Percentiles rank a stretch among this genome's conserved stretches.
phyloP scores from a whole-genome alignment of 2,113 vertebrate genomes.

The Mustela nigripes region DNA sequence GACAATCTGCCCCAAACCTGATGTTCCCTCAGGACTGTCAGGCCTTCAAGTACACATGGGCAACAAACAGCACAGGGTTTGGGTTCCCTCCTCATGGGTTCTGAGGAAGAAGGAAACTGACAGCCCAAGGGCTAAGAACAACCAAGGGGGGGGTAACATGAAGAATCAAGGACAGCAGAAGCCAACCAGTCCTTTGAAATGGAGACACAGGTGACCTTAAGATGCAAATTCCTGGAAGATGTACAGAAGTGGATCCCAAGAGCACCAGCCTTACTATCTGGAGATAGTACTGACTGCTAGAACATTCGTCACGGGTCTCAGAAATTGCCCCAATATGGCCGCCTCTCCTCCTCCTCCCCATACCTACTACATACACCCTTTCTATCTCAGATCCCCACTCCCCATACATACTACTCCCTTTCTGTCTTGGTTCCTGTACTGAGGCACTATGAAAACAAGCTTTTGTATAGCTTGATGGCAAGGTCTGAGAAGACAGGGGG shows the following conservation, averaged over 20 bases:
- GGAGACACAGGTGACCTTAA: neutral
- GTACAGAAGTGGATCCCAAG: neutral
- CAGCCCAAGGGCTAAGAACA: neutral
- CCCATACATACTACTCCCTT: neutral
- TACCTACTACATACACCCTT: no score
- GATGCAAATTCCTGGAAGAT: neutral
- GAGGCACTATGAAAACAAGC: neutral
- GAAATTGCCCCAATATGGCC: neutral
- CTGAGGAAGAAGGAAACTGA: neutral
- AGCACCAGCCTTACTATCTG: neutral
- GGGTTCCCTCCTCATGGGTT: neutral
- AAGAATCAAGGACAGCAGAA: neutral
- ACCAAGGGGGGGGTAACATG: neutral
- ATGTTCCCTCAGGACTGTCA: neutral
- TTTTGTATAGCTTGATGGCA: neutral
- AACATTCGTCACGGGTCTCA: neutral
- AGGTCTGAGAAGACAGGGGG: neutral
- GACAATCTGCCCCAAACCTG: neutral
- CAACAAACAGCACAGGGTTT: neutral
- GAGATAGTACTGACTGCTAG: neutral
- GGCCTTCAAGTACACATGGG: neutral
- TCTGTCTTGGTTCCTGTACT: neutral
- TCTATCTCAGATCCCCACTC: neutral
- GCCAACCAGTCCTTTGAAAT: neutral
- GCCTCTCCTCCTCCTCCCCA: neutral